Evolutionary conservation across 2,797 vertebrate species (phyloP), one percentile per base, ranked within the genome.

Genomic region (Leptodactylus fallax): DNA sequence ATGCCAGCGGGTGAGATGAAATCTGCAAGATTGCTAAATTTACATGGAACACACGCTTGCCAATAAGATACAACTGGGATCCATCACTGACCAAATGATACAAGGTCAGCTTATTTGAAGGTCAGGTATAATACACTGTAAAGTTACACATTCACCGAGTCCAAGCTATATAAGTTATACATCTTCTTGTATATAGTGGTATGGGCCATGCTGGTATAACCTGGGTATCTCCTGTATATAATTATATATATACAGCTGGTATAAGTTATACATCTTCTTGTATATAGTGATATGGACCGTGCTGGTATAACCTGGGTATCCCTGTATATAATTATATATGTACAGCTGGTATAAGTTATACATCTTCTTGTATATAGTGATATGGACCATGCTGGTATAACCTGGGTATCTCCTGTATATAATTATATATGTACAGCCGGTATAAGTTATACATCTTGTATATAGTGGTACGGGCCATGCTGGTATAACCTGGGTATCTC

Each of bases 71-170:
- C 60, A 67, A 65, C 49, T 71, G 81, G 87, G 87, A 83, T 84
- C 87, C 81, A 84, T 87, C 87, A 87, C 63, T 83, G 81, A 87
- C 81, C 87, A 69, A 60, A 83, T 45, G 49, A 79, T 83, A 71
- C 36, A 19, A 83, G 87, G 87, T 87, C 81, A 69, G 81, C 86
- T 2, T 12, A 63, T 87, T 83, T 87, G 55, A 79, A 87, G 86
- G 80, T 56, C 81, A 79, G 27, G 21, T n/a, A 7, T 67, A 67
- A 83, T 56, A 79, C 69, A 36, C 45, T 17, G 71, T 23, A 61
- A 65, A 77, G 36, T 67, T 47, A 21, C 60, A 8, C 49, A 53
- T 23, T 67, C 23, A 6, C 19, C 2, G 49, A 74, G 17, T 0
- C 36, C 27, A 47, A 8, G 16, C 36, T 47, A 27, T 21, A 72